Evolutionary conservation across 2,797 vertebrate species (phyloP).

Genomic region (Amniataba percoides): DNA sequence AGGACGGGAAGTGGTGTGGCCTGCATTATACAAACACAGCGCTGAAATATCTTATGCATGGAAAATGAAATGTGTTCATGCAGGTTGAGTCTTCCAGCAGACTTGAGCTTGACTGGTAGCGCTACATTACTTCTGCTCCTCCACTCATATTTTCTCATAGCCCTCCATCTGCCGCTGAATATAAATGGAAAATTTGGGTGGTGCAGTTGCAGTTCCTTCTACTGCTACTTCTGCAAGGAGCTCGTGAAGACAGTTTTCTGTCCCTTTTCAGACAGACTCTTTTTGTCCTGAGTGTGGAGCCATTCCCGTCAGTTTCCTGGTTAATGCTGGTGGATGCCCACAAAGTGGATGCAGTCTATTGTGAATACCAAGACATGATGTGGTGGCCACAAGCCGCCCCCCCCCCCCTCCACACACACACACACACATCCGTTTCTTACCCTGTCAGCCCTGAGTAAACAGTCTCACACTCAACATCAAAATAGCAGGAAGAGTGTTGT

Average conservation of each 20-base stretch:
- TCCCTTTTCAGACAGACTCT: conserved; percentile 13
- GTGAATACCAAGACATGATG: conserved; percentile 58
- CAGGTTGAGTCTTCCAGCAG: conserved; percentile 49
- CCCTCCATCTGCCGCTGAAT: conserved; percentile 55
- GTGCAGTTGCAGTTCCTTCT: conserved; percentile 27
- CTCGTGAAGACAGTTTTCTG: conserved; percentile 47
- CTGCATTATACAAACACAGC: conserved; percentile 40
- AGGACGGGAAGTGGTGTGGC: conserved; percentile 17
- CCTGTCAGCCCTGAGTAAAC: conserved; percentile 50
- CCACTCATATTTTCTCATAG: conserved; percentile 52
- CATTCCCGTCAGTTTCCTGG: conserved; percentile 46
- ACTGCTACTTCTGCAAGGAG: conserved; percentile 12
- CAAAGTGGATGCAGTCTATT: conserved; percentile 62
- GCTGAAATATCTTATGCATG: conserved; percentile 66
- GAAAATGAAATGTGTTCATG: conserved; percentile 69
- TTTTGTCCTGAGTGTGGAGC: conserved; percentile 7
- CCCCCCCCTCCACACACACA: conserved; percentile 3
- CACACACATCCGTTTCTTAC: conserved; percentile 22
- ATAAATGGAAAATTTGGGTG: conserved; percentile 69
- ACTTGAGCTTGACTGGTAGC: conserved; percentile 43
- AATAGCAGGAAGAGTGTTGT: conserved; percentile 68
- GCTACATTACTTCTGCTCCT: conserved; percentile 60
- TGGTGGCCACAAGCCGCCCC: conserved; percentile 41
- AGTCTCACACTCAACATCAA: conserved; percentile 48
- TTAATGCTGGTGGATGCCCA: background rate